Base-by-base conservation (phyloP, 2,888 invertebrate genomes). In the Calameuta filiformis region DNA sequence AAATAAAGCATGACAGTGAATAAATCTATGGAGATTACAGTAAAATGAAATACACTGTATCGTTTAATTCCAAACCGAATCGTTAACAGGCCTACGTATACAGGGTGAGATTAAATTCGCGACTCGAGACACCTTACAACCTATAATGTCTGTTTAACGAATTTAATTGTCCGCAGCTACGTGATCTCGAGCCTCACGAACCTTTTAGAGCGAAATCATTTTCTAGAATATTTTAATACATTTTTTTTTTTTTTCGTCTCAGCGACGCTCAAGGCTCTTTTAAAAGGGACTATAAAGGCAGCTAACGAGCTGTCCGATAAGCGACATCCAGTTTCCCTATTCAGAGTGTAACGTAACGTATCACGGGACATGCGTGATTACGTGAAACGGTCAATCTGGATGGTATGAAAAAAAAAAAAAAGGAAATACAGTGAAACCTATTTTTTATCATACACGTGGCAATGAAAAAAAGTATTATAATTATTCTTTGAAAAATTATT, bases 301-400 rank as follows among this genome's bases (percentile, higher is more conserved):
- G 85, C 89, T 15, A 89, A 88, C 83, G 80, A 83, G 69, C 75
- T 90, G n/a, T 90, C 90, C 80, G 87, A 87, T 81, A 78, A 86
- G 73, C 90, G 90, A 82, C 85, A 73, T 85, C 86, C 78, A 89
- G 89, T 75, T 30, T 79, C 6, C 23, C 56, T 23, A 56, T 56
- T 56, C 56, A 56, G 6, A 23, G 9, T 56, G 2, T 56, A 56
- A 23, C 23, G 9, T 56, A 23, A 23, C 56, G 56, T 56, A 56
- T 56, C 56, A 15, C 23, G 56, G 9, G 6, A 56, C 23, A 23
- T 2, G 56, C 23, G 23, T 56, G 56, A 56, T 23, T 56, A 56
- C 56, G 56, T 56, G 56, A 56, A 56, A 56, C 23, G 56, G 56
- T 56, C 56, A 56, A 56, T 56, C 56, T 56, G 56, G 56, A 56